Percentiles rank a stretch among this genome's conserved stretches.
These are phyloP conservation scores for Megaceryle alcyon DNA, from an alignment of 2,797 vertebrate genomes.

Conservation along the genomic window DNA sequence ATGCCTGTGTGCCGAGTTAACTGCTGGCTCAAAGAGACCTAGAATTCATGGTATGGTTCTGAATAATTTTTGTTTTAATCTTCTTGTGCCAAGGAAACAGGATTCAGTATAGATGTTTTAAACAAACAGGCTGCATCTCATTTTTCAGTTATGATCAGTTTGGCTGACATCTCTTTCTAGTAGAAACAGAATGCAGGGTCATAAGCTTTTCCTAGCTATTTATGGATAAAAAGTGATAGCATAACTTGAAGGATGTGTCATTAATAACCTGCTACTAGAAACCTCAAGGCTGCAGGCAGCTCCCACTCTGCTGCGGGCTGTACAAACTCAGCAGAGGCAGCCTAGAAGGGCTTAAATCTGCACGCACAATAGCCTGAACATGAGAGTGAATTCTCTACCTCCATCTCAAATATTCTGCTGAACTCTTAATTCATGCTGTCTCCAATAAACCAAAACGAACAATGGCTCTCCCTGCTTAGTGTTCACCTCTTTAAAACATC, in stretches of 20 bases:
- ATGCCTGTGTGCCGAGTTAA: neutral
- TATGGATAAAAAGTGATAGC: conserved; percentile 24
- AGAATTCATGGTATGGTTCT: neutral
- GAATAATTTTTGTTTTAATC: neutral
- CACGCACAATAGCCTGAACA: conserved; percentile 5
- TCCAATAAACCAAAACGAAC: conserved; percentile 43
- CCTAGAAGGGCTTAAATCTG: conserved; percentile 16
- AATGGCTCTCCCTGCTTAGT: conserved; percentile 13
- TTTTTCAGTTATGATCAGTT: conserved; percentile 29
- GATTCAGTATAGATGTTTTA: neutral
- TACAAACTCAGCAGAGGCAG: conserved; percentile 4
- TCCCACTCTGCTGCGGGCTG: neutral
- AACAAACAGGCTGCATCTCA: neutral
- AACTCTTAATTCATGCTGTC: neutral
- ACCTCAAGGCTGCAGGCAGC: neutral
- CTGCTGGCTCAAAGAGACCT: neutral
- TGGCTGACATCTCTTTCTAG: neutral
- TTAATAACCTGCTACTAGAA: conserved; percentile 44
- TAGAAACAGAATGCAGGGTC: conserved; percentile 24
- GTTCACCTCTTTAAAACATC: conserved; percentile 48
- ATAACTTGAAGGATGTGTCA: conserved; percentile 4
- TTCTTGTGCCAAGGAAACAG: neutral
- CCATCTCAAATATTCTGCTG: conserved; percentile 13
- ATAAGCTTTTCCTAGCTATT: conserved; percentile 25
- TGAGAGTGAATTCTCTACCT: conserved; percentile 21